Percentiles rank a stretch among this genome's conserved stretches.
Conservation (phyloP, 2,113 vertebrate species). For the Tenrec ecaudatus region DNA sequence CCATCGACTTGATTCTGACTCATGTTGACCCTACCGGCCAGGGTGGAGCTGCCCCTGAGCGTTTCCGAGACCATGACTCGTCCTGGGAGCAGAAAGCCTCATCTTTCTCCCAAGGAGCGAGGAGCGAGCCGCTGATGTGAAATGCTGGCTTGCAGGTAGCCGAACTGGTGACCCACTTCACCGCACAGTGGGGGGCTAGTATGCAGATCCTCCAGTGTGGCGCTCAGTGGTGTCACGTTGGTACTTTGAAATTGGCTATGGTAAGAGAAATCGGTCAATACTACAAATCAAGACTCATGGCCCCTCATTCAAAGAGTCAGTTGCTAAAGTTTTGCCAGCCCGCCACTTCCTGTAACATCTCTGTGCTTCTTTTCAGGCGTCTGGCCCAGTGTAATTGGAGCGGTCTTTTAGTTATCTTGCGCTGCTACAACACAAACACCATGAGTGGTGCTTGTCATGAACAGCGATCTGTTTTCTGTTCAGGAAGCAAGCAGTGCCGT, state of each 20-base stretch:
- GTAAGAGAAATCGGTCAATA: neutral
- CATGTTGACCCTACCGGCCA: too few relatives aligned
- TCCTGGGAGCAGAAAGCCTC: too few relatives aligned
- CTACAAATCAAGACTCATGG: neutral
- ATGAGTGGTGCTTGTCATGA: neutral
- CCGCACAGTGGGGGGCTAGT: neutral
- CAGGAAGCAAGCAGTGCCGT: neutral
- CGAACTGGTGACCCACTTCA: too few relatives aligned
- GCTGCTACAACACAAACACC: neutral
- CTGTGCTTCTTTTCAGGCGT: constrained; percentile 43
- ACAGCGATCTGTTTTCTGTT: neutral
- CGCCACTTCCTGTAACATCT: neutral
- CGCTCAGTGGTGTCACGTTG: neutral
- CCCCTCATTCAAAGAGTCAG: neutral
- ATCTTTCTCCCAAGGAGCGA: too few relatives aligned
- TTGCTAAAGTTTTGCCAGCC: constrained; percentile 11
- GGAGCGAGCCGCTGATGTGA: too few relatives aligned
- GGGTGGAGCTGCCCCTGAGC: too few relatives aligned
- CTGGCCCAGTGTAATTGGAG: constrained; percentile 6
- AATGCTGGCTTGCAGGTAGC: too few relatives aligned
- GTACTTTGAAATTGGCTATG: neutral
- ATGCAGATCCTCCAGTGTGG: neutral
- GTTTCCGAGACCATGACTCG: too few relatives aligned
- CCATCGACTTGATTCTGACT: too few relatives aligned
- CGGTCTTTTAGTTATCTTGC: neutral